Evolutionary conservation across 1,140 invertebrate species (phyloP).

Genomic region (Melitaea cinxia): DNA sequence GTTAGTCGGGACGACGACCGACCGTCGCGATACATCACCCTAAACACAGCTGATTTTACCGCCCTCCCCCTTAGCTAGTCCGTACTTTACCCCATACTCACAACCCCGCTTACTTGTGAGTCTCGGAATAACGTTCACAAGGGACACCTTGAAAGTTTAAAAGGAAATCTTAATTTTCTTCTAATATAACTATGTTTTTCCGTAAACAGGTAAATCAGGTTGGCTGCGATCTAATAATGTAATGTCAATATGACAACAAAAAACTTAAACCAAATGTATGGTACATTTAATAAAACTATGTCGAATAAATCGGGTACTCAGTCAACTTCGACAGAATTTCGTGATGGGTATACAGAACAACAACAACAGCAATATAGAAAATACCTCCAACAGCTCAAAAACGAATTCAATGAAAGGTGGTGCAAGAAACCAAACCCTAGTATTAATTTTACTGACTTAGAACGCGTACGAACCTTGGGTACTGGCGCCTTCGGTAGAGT

Average conservation of each 20-base stretch:
- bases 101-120: constrained; percentile 57
- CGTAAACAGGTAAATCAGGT: constrained; percentile 39
- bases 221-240: constrained; percentile 38
- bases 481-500: constrained; percentile 96
- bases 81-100: constrained; percentile 52
- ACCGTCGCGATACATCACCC: constrained; percentile 65
- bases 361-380: constrained; percentile 69
- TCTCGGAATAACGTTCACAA: constrained; percentile 49
- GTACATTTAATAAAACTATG: constrained; percentile 40
- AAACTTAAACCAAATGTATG: constrained; percentile 52
- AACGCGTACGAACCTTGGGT: constrained; percentile 85
- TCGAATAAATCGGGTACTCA: constrained; percentile 43
- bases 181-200: constrained; percentile 35
- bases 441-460: constrained; percentile 57
- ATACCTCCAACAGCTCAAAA: constrained; percentile 62
- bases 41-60: constrained; percentile 76
- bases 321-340: constrained; percentile 43
- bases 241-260: constrained; percentile 46
- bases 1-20: constrained; percentile 66
- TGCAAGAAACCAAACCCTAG: constrained; percentile 50
- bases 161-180: constrained; percentile 45
- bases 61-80: constrained; percentile 56
- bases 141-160: constrained; percentile 33
- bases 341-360: constrained; percentile 64
- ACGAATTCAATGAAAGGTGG: constrained; percentile 67